These are phyloP conservation scores for Hirtodrosophila histrioides DNA, from an alignment of 2,888 invertebrate species.

Conservation along the genomic window DNA sequence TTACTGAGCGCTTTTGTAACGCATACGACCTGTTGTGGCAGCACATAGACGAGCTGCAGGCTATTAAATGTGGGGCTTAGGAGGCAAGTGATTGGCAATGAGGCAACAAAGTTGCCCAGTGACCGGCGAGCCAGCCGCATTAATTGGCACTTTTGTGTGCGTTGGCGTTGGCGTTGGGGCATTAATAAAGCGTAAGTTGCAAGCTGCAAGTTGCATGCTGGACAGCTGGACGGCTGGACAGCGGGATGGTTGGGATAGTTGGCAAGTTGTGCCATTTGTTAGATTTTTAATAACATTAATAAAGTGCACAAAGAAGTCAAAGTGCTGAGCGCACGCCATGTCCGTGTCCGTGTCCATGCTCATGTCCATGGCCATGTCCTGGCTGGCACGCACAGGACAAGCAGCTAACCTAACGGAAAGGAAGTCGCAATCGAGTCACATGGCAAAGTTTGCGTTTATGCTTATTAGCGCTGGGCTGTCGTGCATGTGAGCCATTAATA, in stretches of 20 bases:
- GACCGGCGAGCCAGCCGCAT: conserved; percentile 41
- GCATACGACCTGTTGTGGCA: conserved; percentile 37
- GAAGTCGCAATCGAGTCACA: conserved; percentile 59
- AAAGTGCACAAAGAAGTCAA: conserved; percentile 79
- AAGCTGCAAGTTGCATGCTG: not conserved
- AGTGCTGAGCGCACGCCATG: conserved; percentile 58
- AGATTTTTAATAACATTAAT: conserved; percentile 80
- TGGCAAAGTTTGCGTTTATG: conserved; percentile 71
- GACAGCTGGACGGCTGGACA: conserved; percentile 3
- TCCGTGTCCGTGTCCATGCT: conserved; percentile 6
- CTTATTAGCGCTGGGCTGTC: conserved; percentile 68
- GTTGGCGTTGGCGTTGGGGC: conserved; percentile 18
- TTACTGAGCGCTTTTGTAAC: conserved; percentile 19
- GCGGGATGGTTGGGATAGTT: conserved; percentile 8
- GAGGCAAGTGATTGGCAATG: conserved; percentile 32
- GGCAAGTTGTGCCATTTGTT: conserved; percentile 69
- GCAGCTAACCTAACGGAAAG: conserved; percentile 34
- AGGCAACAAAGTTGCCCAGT: conserved; percentile 46
- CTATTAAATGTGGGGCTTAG: conserved; percentile 18
- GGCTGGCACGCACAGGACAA: conserved; percentile 2
- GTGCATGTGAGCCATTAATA: conserved; percentile 74
- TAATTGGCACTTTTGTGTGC: conserved; percentile 40
- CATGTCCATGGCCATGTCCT: conserved; percentile 20
- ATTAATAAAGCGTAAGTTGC: conserved; percentile 51
- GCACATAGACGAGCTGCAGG: conserved; percentile 3